phyloP scores from a whole-genome alignment of 1,140 invertebrate species.

The Octopus sinensis region DNA sequence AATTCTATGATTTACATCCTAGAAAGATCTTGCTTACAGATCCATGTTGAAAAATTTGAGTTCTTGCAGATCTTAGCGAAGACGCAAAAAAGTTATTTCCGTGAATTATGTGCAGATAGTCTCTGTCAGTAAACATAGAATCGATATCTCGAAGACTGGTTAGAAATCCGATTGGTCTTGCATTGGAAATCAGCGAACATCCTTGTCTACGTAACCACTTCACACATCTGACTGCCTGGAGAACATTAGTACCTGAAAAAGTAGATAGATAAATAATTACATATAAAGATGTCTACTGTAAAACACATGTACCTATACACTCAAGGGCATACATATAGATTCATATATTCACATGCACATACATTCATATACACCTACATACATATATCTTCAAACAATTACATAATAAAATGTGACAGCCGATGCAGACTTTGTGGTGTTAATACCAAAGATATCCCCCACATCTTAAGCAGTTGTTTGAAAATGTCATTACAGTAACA shows the following conservation, averaged over 20 bases:
- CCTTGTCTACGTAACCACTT: background rate
- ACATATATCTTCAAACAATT: background rate
- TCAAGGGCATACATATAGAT: background rate
- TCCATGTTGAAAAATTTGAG: background rate
- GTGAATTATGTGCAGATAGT: background rate
- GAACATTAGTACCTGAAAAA: background rate
- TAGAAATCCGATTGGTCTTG: background rate
- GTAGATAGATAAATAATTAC: background rate
- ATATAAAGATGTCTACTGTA: background rate
- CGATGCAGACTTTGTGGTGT: too few species aligned
- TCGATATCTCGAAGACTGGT: background rate
- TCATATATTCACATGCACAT: background rate
- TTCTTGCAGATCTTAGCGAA: background rate
- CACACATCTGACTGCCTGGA: background rate
- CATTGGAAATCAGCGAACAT: background rate
- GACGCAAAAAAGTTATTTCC: background rate
- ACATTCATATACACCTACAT: background rate
- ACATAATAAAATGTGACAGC: background rate
- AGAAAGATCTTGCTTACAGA: background rate
- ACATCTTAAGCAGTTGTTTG: too few species aligned
- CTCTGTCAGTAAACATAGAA: background rate
- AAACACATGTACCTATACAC: background rate
- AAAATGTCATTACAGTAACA: too few species aligned
- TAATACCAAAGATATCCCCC: too few species aligned
- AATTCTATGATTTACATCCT: background rate